Base-by-base conservation (phyloP, 2,888 invertebrate species). In the Drosophila greeni region DNA sequence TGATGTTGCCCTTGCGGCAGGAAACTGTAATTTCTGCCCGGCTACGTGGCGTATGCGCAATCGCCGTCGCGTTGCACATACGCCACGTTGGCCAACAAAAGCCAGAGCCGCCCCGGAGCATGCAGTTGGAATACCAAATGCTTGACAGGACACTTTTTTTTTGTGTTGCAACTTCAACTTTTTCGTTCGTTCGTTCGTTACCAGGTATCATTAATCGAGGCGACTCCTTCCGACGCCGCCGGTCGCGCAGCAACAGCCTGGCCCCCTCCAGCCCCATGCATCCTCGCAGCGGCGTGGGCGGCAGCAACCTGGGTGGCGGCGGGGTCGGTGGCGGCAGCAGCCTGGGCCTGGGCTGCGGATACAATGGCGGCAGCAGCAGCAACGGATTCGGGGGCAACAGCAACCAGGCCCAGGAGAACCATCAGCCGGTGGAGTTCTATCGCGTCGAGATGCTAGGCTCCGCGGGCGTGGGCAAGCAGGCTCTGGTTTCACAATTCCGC, bases 151-250 rank as follows among this genome's bases (percentile, higher is more conserved):
- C 54, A 43, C 14, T 39, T 49, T 11, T 39, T 49, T 23, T 57
- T 55, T 58, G 37, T n/a, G n/a, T n/a, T n/a, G n/a, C n/a, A n/a
- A 42, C 31, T 23, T 47, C n/a, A 60, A 45, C 29, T 45, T 45
- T 47, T 24, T 36, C 7, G 9, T 16, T 33, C 18, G 16, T 7
- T 40, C 18, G 8, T 31, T 36, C 31, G n/a, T 20, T 20, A 16
- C 89, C 89, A 95, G 97, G 97, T 71, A 94, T 97, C 75, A 94
- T 98, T 51, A 97, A 97, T 89, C 91, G 97, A 64, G 98, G 98
- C 0, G 98, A 98, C 89, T 97, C 97, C 5, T 95, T 98, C 89
- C 91, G 97, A 39, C 92, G 96, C 49, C 92, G 95, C 33, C 91
- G 95, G 60, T 95, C 95, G 23, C 91, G 96, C 59, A 95, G 95